phyloP scores from a whole-genome alignment of 1,140 invertebrate genomes.

The Antheraea mylitta region DNA sequence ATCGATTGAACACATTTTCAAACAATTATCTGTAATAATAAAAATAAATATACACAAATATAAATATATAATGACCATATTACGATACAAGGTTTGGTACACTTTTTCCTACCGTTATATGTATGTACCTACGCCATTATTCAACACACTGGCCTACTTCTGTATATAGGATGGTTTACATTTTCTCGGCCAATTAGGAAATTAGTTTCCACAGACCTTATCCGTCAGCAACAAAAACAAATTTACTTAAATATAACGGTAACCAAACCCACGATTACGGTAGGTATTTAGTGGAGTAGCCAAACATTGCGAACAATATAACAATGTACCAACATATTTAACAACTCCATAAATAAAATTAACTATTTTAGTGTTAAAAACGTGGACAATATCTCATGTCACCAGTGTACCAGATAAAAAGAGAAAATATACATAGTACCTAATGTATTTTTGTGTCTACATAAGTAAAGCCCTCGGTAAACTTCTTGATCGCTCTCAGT shows the following conservation, averaged over 20 bases:
- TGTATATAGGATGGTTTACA: background rate
- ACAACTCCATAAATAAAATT: background rate
- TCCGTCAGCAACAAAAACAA: background rate
- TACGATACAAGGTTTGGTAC: too few relatives aligned
- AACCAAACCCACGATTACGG: background rate
- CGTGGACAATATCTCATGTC: too few relatives aligned
- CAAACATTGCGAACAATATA: background rate
- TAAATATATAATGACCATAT: too few relatives aligned
- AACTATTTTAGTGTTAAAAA: too few relatives aligned
- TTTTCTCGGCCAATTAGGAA: background rate
- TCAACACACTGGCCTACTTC: background rate
- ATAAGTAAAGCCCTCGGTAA: too few relatives aligned
- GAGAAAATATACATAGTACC: too few relatives aligned
- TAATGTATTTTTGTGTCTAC: too few relatives aligned
- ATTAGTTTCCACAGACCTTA: background rate
- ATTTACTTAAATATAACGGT: background rate
- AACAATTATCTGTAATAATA: too few relatives aligned
- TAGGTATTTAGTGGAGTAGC: background rate
- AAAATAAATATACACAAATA: too few relatives aligned
- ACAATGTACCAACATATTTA: background rate
- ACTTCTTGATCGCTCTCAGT: too few relatives aligned
- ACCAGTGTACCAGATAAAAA: too few relatives aligned
- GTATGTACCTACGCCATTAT: background rate
- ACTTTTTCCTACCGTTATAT: background rate
- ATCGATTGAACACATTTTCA: too few relatives aligned